Evolutionary conservation across 2,888 invertebrate genomes (phyloP).

Genomic region (Lithophane semibrunnea): DNA sequence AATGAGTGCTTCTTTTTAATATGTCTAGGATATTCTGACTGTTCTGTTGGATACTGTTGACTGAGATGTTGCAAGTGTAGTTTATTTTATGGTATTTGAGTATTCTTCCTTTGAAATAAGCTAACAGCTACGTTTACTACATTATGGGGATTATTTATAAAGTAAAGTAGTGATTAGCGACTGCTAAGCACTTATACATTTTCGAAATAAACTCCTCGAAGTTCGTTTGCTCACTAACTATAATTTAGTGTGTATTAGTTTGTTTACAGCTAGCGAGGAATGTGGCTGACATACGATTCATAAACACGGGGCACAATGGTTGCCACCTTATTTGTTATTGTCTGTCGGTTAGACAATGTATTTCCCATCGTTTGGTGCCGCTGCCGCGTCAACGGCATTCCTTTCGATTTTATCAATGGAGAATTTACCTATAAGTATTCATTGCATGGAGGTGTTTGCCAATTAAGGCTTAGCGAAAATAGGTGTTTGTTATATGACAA

Average conservation of each 20-base stretch:
- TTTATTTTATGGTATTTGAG: not conserved
- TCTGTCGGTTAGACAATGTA: constrained; percentile 63
- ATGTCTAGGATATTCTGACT: not conserved
- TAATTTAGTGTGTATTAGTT: constrained; percentile 39
- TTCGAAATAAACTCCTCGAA: not conserved
- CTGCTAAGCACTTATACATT: not conserved
- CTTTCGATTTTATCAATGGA: constrained; percentile 35
- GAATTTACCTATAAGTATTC: not conserved
- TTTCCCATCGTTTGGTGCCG: constrained; percentile 62
- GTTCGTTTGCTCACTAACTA: not conserved
- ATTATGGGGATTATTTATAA: not conserved
- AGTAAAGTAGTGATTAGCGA: not conserved
- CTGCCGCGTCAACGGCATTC: constrained; percentile 28
- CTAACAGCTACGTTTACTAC: not conserved
- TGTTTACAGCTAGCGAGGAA: constrained; percentile 62
- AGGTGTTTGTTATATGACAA: too few relatives aligned
- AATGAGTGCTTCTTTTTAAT: not conserved
- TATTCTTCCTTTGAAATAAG: not conserved
- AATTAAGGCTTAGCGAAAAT: not conserved
- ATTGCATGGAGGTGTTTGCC: not conserved
- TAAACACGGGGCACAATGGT: constrained; percentile 75
- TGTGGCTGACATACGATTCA: constrained; percentile 60
- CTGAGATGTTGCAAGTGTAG: not conserved
- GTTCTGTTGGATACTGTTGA: not conserved
- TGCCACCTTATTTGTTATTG: constrained; percentile 63